Percentiles rank a stretch among this genome's conserved stretches.
Evolutionary conservation across 1,140 invertebrate species (phyloP).

Genomic region (Drosophila ohnishii): DNA sequence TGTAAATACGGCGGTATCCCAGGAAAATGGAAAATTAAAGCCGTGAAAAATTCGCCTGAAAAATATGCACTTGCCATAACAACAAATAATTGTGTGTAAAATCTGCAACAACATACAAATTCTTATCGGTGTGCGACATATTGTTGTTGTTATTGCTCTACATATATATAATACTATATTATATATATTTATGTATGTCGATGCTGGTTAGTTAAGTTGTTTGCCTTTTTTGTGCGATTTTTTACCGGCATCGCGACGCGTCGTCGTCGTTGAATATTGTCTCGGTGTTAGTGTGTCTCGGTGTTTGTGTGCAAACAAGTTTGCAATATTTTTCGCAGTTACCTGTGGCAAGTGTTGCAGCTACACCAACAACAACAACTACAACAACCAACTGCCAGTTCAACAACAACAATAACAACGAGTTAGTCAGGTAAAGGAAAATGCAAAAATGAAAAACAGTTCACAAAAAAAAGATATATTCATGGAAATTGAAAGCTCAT

Average conservation of each 20-base stretch:
- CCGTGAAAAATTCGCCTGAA: conserved; percentile 24
- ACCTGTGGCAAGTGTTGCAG: conserved; percentile 47
- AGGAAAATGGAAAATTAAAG: conserved; percentile 21
- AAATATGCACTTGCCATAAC: conserved; percentile 16
- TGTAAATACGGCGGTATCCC: conserved; percentile 34
- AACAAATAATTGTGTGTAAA: conserved; percentile 27
- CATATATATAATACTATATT: not conserved
- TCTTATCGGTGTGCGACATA: conserved; percentile 32
- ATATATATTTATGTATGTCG: conserved; percentile 1
- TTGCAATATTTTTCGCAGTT: conserved; percentile 57
- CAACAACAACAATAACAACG: conserved; percentile 14
- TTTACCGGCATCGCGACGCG: conserved; percentile 23
- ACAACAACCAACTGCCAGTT: conserved; percentile 35
- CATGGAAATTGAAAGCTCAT: conserved; percentile 44
- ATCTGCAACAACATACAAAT: conserved; percentile 4
- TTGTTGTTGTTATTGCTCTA: conserved; percentile 25
- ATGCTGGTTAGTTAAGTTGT: conserved; percentile 37
- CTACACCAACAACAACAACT: conserved; percentile 24
- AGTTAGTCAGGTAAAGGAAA: conserved; percentile 43
- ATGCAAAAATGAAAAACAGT: conserved; percentile 17
- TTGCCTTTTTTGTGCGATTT: conserved; percentile 16
- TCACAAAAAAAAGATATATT: not conserved
- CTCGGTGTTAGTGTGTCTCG: conserved; percentile 45
- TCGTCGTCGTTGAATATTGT: conserved; percentile 17
- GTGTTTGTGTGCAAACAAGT: conserved; percentile 60